phyloP scores from a whole-genome alignment of 2,113 vertebrate genomes.

The Apodemus speciosus region DNA sequence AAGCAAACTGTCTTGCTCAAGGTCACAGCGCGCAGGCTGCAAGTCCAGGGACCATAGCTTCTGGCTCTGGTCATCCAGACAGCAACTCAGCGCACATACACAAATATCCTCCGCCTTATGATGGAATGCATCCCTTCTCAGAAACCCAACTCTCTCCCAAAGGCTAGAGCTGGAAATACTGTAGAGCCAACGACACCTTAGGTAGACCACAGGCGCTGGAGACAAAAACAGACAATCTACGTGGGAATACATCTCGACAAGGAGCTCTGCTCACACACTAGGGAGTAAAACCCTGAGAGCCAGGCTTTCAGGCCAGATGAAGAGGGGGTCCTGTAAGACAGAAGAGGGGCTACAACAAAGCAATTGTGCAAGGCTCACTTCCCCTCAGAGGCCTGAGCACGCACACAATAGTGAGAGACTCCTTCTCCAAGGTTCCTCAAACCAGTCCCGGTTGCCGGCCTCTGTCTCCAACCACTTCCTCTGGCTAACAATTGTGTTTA shows the following conservation, averaged over 20 bases:
- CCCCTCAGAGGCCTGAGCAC: not conserved
- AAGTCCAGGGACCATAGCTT: not conserved
- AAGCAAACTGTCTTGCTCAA: constrained; percentile 45
- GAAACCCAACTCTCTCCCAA: not conserved
- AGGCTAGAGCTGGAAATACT: not conserved
- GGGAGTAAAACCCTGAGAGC: not conserved
- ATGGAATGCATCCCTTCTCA: not conserved
- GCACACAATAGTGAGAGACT: not conserved
- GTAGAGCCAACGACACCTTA: not conserved
- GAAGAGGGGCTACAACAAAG: constrained; percentile 24
- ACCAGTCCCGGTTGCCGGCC: not conserved
- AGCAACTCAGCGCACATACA: constrained; percentile 36
- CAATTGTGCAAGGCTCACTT: constrained; percentile 6
- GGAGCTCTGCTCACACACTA: not conserved
- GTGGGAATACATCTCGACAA: not conserved
- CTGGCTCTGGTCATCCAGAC: constrained; percentile 14
- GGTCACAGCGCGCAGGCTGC: constrained; percentile 50
- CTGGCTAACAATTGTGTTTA: not conserved
- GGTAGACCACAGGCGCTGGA: not conserved
- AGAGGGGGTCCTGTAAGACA: not conserved
- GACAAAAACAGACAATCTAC: not conserved
- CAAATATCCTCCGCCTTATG: not conserved
- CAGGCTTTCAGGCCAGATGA: constrained; percentile 42
- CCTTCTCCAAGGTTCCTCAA: not conserved
- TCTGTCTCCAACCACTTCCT: constrained; percentile 32